Conservation (phyloP, 2,113 vertebrate genomes). For the Pungitius pungitius region DNA sequence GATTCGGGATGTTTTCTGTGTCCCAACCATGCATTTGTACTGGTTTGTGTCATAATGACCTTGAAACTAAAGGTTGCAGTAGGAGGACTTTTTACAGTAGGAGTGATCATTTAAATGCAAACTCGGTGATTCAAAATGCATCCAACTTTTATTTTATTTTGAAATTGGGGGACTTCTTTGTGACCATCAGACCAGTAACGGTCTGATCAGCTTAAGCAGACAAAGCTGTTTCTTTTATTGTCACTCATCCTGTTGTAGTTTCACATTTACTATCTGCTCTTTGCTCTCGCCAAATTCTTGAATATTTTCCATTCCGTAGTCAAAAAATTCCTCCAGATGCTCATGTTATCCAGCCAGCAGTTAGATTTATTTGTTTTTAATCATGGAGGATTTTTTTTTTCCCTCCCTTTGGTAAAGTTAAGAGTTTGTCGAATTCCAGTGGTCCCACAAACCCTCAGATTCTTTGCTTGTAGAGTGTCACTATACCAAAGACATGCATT, state of each 20-base stretch:
- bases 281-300: slow-evolving; percentile 37
- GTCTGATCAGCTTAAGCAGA: slow-evolving; percentile 13
- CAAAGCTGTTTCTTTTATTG: slow-evolving; percentile 33
- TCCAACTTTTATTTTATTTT: neutral
- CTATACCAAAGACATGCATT: slow-evolving; percentile 67
- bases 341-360: slow-evolving; percentile 45
- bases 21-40: slow-evolving; percentile 8
- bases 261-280: slow-evolving; percentile 56
- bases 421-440: slow-evolving; percentile 32
- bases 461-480: slow-evolving; percentile 19
- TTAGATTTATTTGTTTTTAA: slow-evolving; percentile 65
- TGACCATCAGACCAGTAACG: slow-evolving; percentile 17
- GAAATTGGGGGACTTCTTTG: slow-evolving; percentile 2
- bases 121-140: slow-evolving; percentile 19
- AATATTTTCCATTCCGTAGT: slow-evolving; percentile 45
- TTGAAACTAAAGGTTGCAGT: slow-evolving; percentile 18
- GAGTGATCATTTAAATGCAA: neutral
- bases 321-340: slow-evolving; percentile 48
- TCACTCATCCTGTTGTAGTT: slow-evolving; percentile 54
- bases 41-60: slow-evolving; percentile 25
- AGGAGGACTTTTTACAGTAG: neutral
- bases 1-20: neutral
- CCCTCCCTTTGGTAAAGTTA: slow-evolving; percentile 17
- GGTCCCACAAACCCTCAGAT: neutral
- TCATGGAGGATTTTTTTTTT: slow-evolving; percentile 30